A percentile compares a stretch with the other conserved stretches of the same genome.
Conservation (phyloP, 2,797 vertebrate genomes). For the Miichthys miiuy region DNA sequence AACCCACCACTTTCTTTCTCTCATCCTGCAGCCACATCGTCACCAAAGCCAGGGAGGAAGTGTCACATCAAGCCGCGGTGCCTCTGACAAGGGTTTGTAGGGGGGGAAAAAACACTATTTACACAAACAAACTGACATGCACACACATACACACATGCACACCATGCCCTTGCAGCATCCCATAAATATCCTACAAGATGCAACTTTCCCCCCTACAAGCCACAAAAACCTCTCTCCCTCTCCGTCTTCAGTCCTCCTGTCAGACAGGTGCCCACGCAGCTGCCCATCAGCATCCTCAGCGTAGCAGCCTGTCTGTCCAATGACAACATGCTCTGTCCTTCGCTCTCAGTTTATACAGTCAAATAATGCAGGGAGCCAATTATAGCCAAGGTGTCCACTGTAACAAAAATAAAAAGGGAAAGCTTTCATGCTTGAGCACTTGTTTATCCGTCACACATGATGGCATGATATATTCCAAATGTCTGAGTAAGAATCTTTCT, state of each 20-base stretch:
- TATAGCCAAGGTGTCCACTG: constrained; percentile 40
- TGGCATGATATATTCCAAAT: background rate
- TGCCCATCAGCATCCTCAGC: constrained; percentile 79
- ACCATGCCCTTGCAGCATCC: constrained; percentile 76
- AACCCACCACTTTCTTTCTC: constrained; percentile 73
- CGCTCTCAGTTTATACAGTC: constrained; percentile 54
- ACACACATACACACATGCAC: constrained; percentile 41
- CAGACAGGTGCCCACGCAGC: constrained; percentile 85
- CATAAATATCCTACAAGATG: constrained; percentile 82
- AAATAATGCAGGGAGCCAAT: constrained; percentile 53
- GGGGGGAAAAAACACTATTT: constrained; percentile 68
- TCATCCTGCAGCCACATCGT: constrained; percentile 67
- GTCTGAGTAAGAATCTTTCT: background rate
- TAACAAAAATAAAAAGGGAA: constrained; percentile 38
- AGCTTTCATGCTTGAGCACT: constrained; percentile 16
- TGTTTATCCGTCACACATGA: constrained; percentile 10
- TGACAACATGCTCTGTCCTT: constrained; percentile 67
- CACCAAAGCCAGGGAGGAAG: constrained; percentile 71
- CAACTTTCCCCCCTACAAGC: constrained; percentile 76
- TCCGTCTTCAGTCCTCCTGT: constrained; percentile 63
- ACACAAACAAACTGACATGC: constrained; percentile 68
- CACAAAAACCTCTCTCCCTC: constrained; percentile 41
- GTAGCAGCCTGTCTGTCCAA: constrained; percentile 62
- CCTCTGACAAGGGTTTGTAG: constrained; percentile 76
- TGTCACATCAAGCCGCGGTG: constrained; percentile 76